Base-by-base conservation (phyloP, 2,113 vertebrate species). In the Seriola aureovittata region DNA sequence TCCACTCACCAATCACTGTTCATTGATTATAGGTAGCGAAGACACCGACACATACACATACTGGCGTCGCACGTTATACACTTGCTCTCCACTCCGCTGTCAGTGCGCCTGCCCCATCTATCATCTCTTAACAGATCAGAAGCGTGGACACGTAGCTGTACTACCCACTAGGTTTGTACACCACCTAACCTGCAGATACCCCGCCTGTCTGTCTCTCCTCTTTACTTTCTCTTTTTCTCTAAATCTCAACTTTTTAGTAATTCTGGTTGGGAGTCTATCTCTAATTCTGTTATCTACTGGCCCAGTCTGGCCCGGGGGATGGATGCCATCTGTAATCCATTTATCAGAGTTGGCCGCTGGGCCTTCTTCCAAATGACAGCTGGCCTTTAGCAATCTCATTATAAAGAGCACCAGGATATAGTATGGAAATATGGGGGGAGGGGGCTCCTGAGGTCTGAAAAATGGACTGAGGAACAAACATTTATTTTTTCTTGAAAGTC, bases 221-320 rank as follows among this genome's bases (percentile, higher is more conserved):
- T 68, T 64, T 50, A 52, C 66, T 63, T 70, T 73, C 52, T 40
- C 76, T 82, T 82, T 78, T 44, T 77, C 60, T 79, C 67, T 83
- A 85, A 81, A 91, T 65, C 79, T 75, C 6, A 93, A 93, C 89
- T 93, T 93, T 92, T 92, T 90, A 78, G 77, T 86, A 73, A 91
- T 92, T 93, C 84, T 91, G 67, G 75, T 81, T 85, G 77, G 75
- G 80, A 90, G 85, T 92, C 87, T 65, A 76, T 93, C 87, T 90
- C 21, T 93, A 93, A 93, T 93, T 90, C 88, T 92, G 91, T 93
- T 93, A 93, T 93, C 90, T 89, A 87, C 89, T 89, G 88, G 91
- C 85, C 90, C 90, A 92, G 91, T 90, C 90, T 91, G 84, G 91
- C 91, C 87, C 19, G 38, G 50, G 84, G 91, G 91, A 90, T 87